Evolutionary conservation across 2,113 vertebrate genomes (phyloP).

Genomic region (Notarius lentiginosus): DNA sequence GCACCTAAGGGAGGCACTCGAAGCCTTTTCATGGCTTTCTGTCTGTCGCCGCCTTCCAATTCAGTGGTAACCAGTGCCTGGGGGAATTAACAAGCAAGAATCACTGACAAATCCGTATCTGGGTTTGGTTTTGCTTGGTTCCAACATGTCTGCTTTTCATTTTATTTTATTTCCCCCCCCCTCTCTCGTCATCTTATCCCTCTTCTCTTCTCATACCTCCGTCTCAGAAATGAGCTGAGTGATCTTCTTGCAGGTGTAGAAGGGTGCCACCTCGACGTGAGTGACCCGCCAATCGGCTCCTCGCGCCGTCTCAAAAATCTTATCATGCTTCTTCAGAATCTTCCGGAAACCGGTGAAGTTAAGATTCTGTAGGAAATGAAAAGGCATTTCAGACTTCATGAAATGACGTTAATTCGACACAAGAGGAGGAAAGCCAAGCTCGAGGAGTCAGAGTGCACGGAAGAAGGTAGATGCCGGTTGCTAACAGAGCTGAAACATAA

Average conservation of each 20-base stretch:
- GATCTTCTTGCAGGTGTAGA: conserved; percentile 99
- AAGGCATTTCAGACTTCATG: too few relatives aligned
- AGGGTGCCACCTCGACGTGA: conserved; percentile 96
- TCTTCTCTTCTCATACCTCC: conserved; percentile 75
- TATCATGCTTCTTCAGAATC: conserved; percentile 99
- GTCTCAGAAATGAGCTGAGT: conserved; percentile 97
- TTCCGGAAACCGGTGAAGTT: conserved; percentile 99
- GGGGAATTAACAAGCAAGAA: neutral
- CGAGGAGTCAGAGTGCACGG: too few relatives aligned
- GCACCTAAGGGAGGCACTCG: conserved; percentile 96
- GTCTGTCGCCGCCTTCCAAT: conserved; percentile 93
- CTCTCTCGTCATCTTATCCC: neutral
- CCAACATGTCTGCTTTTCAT: neutral
- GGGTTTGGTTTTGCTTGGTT: neutral
- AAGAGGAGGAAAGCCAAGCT: too few relatives aligned
- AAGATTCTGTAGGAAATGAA: conserved; percentile 81
- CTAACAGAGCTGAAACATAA: too few relatives aligned
- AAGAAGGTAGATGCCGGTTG: too few relatives aligned
- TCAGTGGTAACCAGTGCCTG: conserved; percentile 94
- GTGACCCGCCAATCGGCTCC: conserved; percentile 95
- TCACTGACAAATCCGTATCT: neutral
- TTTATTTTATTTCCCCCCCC: too few relatives aligned
- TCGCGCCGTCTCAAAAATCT: conserved; percentile 94
- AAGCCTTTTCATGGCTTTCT: conserved; percentile 97
- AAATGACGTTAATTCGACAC: too few relatives aligned